Evolutionary conservation across 2,113 vertebrate species (phyloP), one percentile per base, ranked within the genome.

Genomic region (Podiceps cristatus): DNA sequence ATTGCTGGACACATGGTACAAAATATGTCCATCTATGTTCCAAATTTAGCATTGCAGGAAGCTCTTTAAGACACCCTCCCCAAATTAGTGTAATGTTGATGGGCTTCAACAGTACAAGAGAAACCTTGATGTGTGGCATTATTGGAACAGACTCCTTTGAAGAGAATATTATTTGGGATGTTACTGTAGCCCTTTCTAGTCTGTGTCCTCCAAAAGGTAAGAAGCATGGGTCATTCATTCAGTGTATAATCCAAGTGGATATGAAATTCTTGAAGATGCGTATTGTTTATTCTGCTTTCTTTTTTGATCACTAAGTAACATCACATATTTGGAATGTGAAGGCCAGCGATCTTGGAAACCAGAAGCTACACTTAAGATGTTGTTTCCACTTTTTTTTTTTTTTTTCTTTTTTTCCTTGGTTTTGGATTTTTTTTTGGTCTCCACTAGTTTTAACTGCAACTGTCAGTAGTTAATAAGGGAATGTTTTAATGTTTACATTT

Each of bases 221-320:
- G 23, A 88, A 95, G n/a, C 22, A 47, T 4, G 63, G 27, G 37
- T 81, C 79, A 78, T 17, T 91, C 69, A 63, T 91, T 90, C 45
- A 53, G n/a, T 90, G 59, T 92, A n/a, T 55, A 86, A 86, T 87
- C 59, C 55, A 96, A 96, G 95, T 72, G 87, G 52, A 71, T 58
- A 62, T 29, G 6, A 92, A 94, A 81, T 92, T 91, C 35, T 84
- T 88, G 92, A 93, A 97, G 67, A 96, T 55, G 28, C 2, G 16
- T 93, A n/a, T 77, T 85, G 40, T 87, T 93, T 86, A 35, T 91
- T 91, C 85, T 63, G 55, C n/a, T 72, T 96, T 94, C 75, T 96
- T 59, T 96, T 98, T 97, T 88, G 90, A 78, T 76, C 71, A 58
- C 66, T 95, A 68, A 56, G n/a, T 50, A 93, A 60, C 67, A 91